Conservation (phyloP, 2,113 vertebrate genomes). For the Ageneiosus marmoratus region DNA sequence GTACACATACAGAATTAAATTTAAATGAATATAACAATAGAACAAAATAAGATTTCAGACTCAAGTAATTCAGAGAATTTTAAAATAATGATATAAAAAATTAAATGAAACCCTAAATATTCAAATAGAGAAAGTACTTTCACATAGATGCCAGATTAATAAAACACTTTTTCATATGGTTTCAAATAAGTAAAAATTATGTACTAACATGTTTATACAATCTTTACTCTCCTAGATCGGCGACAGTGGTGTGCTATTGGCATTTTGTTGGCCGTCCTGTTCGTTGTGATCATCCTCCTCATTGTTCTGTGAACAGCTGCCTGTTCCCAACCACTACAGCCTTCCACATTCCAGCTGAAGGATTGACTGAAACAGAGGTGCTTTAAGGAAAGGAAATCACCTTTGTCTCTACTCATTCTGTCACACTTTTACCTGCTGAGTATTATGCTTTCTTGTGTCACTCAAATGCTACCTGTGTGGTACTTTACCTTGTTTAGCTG, state of each 20-base stretch:
- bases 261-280: conserved; percentile 82
- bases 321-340: background rate
- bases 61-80: background rate
- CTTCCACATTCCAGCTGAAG: background rate
- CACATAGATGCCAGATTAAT: background rate
- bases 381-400: conserved; percentile 36
- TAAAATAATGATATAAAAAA: background rate
- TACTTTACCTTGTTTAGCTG: conserved; percentile 22
- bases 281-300: conserved; percentile 88
- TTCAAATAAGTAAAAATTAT: no score
- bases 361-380: conserved; percentile 16
- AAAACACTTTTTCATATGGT: no score
- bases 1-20: no score
- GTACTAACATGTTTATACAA: no score
- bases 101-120: background rate
- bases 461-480: conserved; percentile 5
- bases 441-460: conserved; percentile 13
- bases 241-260: conserved; percentile 97
- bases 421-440: conserved; percentile 26
- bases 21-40: no score
- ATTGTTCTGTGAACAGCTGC: conserved; percentile 76
- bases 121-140: background rate
- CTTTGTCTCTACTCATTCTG: background rate
- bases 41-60: no score
- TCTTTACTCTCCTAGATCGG: conserved; percentile 77